Conservation (phyloP, 2,888 invertebrate genomes). For the Latrodectus hesperus region DNA sequence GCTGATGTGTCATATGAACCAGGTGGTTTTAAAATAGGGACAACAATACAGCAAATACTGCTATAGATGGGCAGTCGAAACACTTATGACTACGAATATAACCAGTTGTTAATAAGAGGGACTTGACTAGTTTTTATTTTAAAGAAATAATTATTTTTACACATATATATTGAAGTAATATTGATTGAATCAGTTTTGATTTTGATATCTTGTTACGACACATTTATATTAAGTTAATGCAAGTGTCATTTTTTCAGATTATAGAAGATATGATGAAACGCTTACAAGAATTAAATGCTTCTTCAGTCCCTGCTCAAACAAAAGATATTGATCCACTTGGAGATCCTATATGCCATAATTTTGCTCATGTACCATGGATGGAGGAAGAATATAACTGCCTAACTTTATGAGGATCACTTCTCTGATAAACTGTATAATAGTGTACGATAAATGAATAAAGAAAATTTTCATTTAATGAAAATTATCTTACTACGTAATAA, state of each 20-base stretch:
- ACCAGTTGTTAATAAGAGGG: too few relatives aligned
- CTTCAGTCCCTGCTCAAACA: conserved; percentile 30
- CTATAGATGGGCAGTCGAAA: too few relatives aligned
- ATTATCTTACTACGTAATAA: too few relatives aligned
- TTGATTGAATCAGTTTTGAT: neutral
- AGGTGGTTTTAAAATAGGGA: too few relatives aligned
- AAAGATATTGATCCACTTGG: conserved; percentile 45
- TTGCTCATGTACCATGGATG: conserved; percentile 61
- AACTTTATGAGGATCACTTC: neutral
- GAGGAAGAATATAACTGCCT: conserved; percentile 45
- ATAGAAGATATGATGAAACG: conserved; percentile 45
- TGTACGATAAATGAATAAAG: too few relatives aligned
- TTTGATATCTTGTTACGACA: neutral
- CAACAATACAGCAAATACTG: too few relatives aligned
- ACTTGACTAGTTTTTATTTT: too few relatives aligned
- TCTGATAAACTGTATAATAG: too few relatives aligned
- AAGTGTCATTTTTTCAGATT: conserved; percentile 19
- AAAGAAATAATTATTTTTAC: neutral
- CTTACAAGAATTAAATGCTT: conserved; percentile 47
- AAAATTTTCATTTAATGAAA: too few relatives aligned
- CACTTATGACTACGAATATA: too few relatives aligned
- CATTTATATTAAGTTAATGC: neutral
- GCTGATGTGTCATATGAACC: too few relatives aligned
- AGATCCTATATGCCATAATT: conserved; percentile 62
- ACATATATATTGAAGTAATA: neutral